Evolutionary conservation across 2,113 vertebrate species (phyloP).

Genomic region (Crotalus horridus): DNA sequence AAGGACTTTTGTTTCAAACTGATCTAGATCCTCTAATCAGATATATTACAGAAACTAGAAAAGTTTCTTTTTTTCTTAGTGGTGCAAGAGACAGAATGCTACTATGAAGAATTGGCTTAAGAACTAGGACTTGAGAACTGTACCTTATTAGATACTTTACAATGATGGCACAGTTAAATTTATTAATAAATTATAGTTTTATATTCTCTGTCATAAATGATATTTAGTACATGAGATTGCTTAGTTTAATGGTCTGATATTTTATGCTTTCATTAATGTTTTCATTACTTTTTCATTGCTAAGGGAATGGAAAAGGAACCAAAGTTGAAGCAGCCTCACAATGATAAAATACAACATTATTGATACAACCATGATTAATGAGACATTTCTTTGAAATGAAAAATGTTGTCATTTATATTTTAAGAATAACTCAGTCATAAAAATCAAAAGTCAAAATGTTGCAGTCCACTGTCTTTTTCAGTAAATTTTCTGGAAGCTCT

Average conservation of each 20-base stretch:
- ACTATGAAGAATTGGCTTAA: background rate
- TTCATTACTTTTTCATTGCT: background rate
- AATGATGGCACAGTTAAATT: background rate
- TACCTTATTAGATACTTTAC: background rate
- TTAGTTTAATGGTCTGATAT: background rate
- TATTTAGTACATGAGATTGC: background rate
- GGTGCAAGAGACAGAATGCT: background rate
- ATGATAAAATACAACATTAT: background rate
- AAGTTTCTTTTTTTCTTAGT: background rate
- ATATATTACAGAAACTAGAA: background rate
- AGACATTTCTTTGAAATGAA: background rate
- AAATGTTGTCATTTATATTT: background rate
- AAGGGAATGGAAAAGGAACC: background rate
- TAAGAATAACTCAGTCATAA: background rate
- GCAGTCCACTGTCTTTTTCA: background rate
- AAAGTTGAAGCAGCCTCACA: background rate
- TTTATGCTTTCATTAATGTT: background rate
- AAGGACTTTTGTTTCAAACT: background rate
- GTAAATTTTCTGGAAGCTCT: background rate
- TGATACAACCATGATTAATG: background rate
- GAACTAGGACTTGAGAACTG: background rate
- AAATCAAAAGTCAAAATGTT: background rate
- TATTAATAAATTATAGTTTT: slow-evolving; percentile 3
- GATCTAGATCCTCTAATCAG: background rate
- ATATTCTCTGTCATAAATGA: background rate